Percentiles rank a stretch among this genome's conserved stretches.
phyloP scores from a whole-genome alignment of 2,113 vertebrate species.

The Labeo rohita region DNA sequence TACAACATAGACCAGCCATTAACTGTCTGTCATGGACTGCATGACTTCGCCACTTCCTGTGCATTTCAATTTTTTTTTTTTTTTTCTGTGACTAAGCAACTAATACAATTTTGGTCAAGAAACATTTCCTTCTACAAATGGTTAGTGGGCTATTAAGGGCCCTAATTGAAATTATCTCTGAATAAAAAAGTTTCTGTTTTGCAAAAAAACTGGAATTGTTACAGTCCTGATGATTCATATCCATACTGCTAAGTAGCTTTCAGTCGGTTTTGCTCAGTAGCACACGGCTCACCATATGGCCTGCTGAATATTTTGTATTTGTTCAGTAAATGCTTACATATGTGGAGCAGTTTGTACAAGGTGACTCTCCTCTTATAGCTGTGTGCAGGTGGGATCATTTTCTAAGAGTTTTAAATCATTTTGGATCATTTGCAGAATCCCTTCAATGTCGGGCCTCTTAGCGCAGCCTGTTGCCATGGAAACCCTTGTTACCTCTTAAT shows the following conservation, averaged over 20 bases:
- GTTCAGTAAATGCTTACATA: background rate
- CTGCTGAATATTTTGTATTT: constrained; percentile 14
- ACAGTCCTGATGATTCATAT: background rate
- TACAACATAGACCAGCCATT: too few species aligned
- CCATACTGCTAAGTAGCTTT: constrained; percentile 1
- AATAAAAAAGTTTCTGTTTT: background rate
- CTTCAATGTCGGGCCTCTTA: background rate
- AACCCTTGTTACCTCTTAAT: constrained; percentile 66
- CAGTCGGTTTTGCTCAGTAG: background rate
- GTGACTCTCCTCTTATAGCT: background rate
- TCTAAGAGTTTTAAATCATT: background rate
- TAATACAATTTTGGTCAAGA: too few species aligned
- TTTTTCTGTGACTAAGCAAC: too few species aligned
- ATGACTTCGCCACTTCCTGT: too few species aligned
- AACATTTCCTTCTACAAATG: too few species aligned
- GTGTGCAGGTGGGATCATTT: background rate
- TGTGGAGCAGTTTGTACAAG: background rate
- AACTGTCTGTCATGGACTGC: too few species aligned
- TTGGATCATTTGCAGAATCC: background rate
- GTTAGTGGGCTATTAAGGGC: too few species aligned
- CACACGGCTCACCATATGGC: background rate
- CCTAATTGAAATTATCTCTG: background rate
- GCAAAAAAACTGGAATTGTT: background rate
- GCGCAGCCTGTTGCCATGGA: constrained; percentile 60
- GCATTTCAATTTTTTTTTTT: too few species aligned